phyloP scores from a whole-genome alignment of 1,140 invertebrate species.

The Leptinotarsa defecta region DNA sequence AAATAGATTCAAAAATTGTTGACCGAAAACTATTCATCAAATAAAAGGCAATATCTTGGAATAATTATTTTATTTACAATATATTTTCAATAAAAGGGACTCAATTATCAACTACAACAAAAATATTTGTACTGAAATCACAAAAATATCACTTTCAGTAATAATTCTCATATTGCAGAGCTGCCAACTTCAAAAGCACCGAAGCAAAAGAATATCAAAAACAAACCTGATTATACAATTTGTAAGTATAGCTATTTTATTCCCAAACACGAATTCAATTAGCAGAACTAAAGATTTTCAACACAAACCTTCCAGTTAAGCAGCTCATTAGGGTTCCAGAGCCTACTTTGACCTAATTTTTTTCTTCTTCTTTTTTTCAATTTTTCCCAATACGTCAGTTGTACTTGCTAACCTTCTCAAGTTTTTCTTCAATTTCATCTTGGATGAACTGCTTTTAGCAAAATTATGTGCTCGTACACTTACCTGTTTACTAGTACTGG shows the following conservation, averaged over 20 bases:
- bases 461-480: conserved; percentile 47
- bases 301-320: background rate
- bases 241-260: background rate
- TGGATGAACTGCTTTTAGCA: conserved; percentile 35
- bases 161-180: background rate
- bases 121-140: conserved; percentile 31
- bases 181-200: background rate
- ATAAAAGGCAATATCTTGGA: background rate
- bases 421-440: conserved; percentile 45
- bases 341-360: conserved; percentile 43
- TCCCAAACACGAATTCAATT: background rate
- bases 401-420: conserved; percentile 42
- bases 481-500: conserved; percentile 41
- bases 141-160: conserved; percentile 30
- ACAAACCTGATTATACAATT: background rate
- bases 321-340: background rate
- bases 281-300: background rate
- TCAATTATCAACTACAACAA: conserved; percentile 21
- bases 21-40: too few species aligned
- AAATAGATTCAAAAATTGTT: too few species aligned
- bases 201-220: background rate
- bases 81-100: background rate
- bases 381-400: conserved; percentile 41
- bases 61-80: background rate
- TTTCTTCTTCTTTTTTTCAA: conserved; percentile 49